A percentile compares a stretch with the other conserved stretches of the same genome.
Evolutionary conservation across 2,888 invertebrate species (phyloP).

Genomic region (Limnephilus lunatus): DNA sequence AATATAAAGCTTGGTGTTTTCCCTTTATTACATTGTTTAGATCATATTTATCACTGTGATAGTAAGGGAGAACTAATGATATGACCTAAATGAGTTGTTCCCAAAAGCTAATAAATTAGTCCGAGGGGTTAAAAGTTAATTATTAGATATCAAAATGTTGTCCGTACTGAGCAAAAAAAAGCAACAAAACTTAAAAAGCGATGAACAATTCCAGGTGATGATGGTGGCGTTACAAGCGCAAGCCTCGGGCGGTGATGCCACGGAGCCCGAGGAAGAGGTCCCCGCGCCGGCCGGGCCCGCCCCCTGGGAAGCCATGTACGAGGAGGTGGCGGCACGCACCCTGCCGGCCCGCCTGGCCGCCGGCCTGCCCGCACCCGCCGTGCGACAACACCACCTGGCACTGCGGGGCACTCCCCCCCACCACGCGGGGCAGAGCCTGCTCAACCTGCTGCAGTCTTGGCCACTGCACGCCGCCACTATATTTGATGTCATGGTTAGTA

Average conservation of each 20-base stretch:
- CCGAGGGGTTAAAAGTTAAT: too few relatives aligned
- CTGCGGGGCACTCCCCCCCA: constrained; percentile 90
- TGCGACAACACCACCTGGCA: constrained; percentile 94
- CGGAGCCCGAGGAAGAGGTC: constrained; percentile 78
- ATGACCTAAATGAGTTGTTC: too few relatives aligned
- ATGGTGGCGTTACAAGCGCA: constrained; percentile 95
- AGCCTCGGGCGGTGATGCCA: constrained; percentile 90
- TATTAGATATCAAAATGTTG: too few relatives aligned
- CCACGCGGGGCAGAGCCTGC: constrained; percentile 93
- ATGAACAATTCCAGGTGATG: constrained; percentile 86
- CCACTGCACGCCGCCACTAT: constrained; percentile 94
- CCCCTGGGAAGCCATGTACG: constrained; percentile 66
- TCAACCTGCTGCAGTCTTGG: constrained; percentile 95
- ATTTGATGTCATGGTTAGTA: constrained; percentile 92
- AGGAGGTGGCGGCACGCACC: constrained; percentile 87
- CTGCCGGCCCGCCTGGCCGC: constrained; percentile 90
- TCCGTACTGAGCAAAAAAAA: too few relatives aligned
- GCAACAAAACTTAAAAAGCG: not conserved
- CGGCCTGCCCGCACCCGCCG: constrained; percentile 87
- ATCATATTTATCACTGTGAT: too few relatives aligned
- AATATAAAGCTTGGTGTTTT: too few relatives aligned
- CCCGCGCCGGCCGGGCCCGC: not conserved
- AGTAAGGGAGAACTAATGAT: too few relatives aligned
- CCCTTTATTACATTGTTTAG: too few relatives aligned
- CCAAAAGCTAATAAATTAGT: too few relatives aligned